phyloP scores from a whole-genome alignment of 2,113 vertebrate genomes.

The Herpailurus yagouaroundi region DNA sequence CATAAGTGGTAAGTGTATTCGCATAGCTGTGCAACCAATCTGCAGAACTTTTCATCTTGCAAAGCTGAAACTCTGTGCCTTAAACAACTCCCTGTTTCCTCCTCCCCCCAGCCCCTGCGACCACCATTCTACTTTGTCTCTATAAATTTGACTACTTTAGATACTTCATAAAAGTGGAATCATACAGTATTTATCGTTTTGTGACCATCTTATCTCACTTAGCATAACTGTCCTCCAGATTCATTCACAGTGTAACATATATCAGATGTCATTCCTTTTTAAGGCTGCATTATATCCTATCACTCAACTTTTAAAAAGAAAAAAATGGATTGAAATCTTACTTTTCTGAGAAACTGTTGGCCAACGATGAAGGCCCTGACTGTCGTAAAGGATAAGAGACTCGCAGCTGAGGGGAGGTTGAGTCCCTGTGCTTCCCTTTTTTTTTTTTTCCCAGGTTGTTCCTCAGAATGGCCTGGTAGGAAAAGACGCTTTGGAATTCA shows the following conservation, averaged over 20 bases:
- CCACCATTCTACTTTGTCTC: neutral
- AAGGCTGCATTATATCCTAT: neutral
- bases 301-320: neutral
- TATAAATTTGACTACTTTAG: neutral
- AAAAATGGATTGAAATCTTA: neutral
- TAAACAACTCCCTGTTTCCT: neutral
- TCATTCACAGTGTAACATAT: neutral
- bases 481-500: neutral
- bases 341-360: neutral
- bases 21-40: neutral
- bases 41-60: neutral
- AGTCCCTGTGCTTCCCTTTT: rapidly evolving
- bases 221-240: neutral
- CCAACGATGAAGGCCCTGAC: neutral
- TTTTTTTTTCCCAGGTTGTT: neutral
- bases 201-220: neutral
- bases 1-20: neutral
- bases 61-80: neutral
- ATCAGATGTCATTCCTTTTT: neutral
- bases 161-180: neutral
- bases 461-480: rapidly evolving
- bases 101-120: neutral
- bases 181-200: neutral
- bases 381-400: neutral
- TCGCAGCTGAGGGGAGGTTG: neutral